phyloP scores from a whole-genome alignment of 2,113 vertebrate species.

The Rhineura floridana region DNA sequence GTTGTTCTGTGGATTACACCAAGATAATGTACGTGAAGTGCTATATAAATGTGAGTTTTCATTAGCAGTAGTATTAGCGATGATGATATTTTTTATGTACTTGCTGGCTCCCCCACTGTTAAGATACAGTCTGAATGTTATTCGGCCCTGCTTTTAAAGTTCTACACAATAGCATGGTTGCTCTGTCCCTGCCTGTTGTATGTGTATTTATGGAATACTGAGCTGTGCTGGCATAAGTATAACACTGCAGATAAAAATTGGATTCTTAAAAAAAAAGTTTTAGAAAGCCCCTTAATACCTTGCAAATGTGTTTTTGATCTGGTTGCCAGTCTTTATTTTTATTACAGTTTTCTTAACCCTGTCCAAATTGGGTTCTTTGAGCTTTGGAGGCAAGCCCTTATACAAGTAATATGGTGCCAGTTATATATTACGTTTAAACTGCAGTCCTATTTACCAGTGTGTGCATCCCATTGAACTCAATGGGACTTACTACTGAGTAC shows the following conservation, averaged over 20 bases:
- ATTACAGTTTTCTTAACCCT: background rate
- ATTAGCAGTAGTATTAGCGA: background rate
- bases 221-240: background rate
- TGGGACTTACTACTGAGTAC: too few species aligned
- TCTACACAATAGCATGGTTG: background rate
- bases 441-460: background rate
- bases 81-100: background rate
- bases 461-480: background rate
- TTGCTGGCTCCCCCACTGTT: background rate
- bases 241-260: background rate
- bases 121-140: too few species aligned
- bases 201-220: background rate
- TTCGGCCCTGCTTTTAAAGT: background rate
- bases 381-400: background rate
- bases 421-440: background rate
- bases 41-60: background rate
- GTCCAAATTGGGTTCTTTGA: background rate
- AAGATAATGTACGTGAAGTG: background rate
- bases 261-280: background rate
- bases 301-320: background rate
- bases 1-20: background rate
- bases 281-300: background rate
- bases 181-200: background rate
- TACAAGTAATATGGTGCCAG: background rate
- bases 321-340: background rate